Conservation (phyloP, 2,888 invertebrate genomes). For the Noctua comes region DNA sequence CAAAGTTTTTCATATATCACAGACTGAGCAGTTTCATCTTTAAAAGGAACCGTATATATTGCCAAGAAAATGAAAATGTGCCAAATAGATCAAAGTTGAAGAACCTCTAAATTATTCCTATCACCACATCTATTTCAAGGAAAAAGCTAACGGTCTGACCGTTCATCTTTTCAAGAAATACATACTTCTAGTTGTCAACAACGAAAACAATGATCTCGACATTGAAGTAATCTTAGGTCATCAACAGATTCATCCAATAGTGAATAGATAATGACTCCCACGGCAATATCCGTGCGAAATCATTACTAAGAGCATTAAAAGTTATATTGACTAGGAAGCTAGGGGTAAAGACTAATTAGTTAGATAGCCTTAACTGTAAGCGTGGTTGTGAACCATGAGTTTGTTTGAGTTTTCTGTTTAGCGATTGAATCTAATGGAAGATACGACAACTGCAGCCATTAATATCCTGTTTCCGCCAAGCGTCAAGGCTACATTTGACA, state of each 20-base stretch:
- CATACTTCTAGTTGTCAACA: conserved; percentile 12
- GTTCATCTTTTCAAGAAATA: background rate
- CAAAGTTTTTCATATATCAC: background rate
- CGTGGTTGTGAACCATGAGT: background rate
- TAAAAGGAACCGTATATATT: background rate
- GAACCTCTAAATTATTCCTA: conserved; percentile 9
- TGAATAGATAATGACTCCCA: conserved; percentile 51
- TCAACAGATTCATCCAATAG: conserved; percentile 58
- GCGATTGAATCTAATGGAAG: background rate
- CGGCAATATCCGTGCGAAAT: conserved; percentile 57
- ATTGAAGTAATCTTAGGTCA: conserved; percentile 59
- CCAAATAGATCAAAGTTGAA: conserved; percentile 38
- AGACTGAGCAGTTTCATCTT: background rate
- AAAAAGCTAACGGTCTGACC: background rate
- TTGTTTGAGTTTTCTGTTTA: background rate
- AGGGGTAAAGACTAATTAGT: conserved; percentile 13
- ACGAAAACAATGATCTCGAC: conserved; percentile 53
- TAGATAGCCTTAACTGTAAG: background rate
- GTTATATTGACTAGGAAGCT: conserved; percentile 42
- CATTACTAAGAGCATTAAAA: conserved; percentile 26
- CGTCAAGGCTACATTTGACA: too few relatives aligned
- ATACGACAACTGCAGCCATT: background rate
- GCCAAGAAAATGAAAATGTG: background rate
- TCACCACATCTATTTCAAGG: background rate
- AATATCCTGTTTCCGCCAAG: background rate